Conservation (phyloP, 2,113 vertebrate genomes). For the Rhipidura dahli region DNA sequence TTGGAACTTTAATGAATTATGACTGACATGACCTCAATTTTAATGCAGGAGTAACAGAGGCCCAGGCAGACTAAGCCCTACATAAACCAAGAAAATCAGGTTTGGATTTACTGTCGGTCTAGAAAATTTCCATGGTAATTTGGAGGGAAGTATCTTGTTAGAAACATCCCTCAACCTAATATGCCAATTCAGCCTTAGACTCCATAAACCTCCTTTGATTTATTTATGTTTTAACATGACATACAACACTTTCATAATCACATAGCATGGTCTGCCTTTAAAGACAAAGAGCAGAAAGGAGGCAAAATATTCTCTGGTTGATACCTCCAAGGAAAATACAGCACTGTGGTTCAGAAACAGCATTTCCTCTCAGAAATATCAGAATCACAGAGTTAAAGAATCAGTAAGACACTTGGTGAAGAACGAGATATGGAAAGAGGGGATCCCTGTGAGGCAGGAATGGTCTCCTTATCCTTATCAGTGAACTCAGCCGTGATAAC, state of each 20-base stretch:
- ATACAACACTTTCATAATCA: background rate
- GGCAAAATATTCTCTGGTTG: background rate
- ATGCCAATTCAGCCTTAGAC: background rate
- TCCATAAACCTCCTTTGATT: background rate
- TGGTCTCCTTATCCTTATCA: background rate
- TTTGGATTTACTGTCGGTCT: background rate
- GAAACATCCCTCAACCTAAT: background rate
- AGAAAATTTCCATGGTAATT: background rate
- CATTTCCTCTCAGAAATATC: background rate
- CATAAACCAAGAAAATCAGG: background rate
- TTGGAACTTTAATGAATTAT: background rate
- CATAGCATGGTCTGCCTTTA: background rate
- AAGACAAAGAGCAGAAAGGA: background rate
- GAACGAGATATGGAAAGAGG: accelerated
- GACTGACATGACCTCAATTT: background rate
- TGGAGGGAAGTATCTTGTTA: background rate
- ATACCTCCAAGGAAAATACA: background rate
- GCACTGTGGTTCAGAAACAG: background rate
- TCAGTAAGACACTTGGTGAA: background rate
- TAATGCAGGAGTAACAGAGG: background rate
- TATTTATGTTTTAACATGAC: background rate
- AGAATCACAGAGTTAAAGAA: background rate
- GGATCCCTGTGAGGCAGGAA: background rate
- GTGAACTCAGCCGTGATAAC: background rate
- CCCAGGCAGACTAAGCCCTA: background rate